Evolutionary conservation across 2,113 vertebrate genomes (phyloP).

Genomic region (Dipodomys stephensi): DNA sequence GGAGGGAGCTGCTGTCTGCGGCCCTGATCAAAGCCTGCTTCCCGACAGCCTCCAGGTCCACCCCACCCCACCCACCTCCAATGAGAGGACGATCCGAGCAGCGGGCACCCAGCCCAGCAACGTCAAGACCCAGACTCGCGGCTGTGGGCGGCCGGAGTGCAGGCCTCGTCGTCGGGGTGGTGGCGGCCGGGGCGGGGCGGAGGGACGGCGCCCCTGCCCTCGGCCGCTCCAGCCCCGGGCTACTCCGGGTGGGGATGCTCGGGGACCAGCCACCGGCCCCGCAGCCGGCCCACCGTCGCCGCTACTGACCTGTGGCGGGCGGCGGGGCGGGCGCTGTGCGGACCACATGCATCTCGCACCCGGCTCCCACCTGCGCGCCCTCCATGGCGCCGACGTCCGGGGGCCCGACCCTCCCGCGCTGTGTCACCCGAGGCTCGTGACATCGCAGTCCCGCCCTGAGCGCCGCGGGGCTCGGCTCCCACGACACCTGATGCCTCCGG

Average conservation of each 20-base stretch:
- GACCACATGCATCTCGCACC: conserved; percentile 74
- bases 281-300: background rate
- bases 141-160: background rate
- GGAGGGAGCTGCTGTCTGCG: fast-evolving
- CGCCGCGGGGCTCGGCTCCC: background rate
- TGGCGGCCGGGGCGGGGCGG: too few species aligned
- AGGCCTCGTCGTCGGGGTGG: background rate
- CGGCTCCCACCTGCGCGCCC: conserved; percentile 3
- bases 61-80: background rate
- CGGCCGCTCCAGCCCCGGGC: too few species aligned
- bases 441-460: background rate
- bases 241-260: background rate
- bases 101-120: background rate
- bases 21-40: background rate
- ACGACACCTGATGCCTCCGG: conserved; percentile 52
- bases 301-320: conserved; percentile 52
- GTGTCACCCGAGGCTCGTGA: background rate
- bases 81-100: background rate
- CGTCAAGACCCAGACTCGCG: background rate
- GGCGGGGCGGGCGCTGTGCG: background rate
- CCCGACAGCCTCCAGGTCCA: background rate
- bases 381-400: conserved; percentile 2
- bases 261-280: too few species aligned
- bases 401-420: background rate
- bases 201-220: background rate